Percentiles rank a stretch among this genome's conserved stretches.
These are phyloP conservation scores for Ctenomys sociabilis DNA, from an alignment of 2,113 vertebrate species.

Conservation along the genomic window DNA sequence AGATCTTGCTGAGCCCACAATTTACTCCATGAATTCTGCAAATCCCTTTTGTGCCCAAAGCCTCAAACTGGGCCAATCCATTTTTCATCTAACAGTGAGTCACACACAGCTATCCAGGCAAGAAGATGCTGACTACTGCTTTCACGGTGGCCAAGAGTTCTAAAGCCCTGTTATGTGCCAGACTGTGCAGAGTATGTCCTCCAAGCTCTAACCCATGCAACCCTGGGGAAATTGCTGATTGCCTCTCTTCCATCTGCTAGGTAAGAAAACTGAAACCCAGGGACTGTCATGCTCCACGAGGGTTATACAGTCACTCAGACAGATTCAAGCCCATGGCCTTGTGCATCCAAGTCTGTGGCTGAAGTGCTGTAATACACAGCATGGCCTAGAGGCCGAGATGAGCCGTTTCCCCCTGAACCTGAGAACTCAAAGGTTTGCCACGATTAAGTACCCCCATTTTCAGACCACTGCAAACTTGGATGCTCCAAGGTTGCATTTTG, in stretches of 20 bases:
- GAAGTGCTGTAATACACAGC: not conserved
- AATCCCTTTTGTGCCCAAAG: not conserved
- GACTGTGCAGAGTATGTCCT: not conserved
- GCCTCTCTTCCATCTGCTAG: not conserved
- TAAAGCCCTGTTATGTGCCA: not conserved
- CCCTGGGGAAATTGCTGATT: not conserved
- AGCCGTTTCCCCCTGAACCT: not conserved
- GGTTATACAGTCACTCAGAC: not conserved
- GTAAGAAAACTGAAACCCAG: not conserved
- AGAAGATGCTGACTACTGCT: not conserved
- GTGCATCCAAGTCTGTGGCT: not conserved
- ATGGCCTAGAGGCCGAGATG: not conserved
- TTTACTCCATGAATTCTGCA: not conserved
- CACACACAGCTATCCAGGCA: not conserved
- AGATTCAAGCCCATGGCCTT: not conserved
- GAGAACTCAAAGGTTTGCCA: constrained; percentile 20
- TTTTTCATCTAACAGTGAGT: not conserved
- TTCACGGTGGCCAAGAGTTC: not conserved
- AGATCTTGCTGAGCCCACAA: not conserved
- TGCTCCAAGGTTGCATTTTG: constrained; percentile 35
- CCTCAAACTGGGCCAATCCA: not conserved
- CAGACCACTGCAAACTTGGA: not conserved
- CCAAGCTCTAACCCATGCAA: not conserved
- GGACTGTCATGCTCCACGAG: not conserved
- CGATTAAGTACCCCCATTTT: not conserved